Base-by-base conservation (phyloP, 2,888 invertebrate species). In the Cephus nigrinus region DNA sequence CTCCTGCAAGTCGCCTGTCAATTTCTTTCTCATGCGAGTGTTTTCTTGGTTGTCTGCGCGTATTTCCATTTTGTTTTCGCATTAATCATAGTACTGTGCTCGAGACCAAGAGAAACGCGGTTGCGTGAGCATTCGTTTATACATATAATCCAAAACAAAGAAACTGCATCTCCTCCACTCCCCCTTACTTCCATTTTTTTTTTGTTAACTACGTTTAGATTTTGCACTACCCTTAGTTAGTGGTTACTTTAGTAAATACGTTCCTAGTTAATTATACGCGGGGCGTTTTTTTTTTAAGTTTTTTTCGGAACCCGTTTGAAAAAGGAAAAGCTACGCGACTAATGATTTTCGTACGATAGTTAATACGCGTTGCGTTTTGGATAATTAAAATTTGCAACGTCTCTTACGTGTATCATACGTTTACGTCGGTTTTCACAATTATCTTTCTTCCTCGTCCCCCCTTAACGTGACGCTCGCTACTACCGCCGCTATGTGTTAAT, bases 221-320 rank as follows among this genome's bases (percentile, higher is more conserved):
- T 82, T 80, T 84, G 82, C 75, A 73, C 83, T 84, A 85, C 78
- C 76, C 72, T 83, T 85, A 85, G 82, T 31, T 82, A 83, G 81
- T 84, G 82, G 80, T 85, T 83, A 78, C 73, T 55, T 71, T 9
- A 1, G 83, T 85, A 85, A 79, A 85, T 76, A 81, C 82, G 84
- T 71, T 32, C 31, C 55, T 55, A 55, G 55, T 23, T 55, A 55
- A 55, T 55, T 55, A 55, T 55, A 23, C 23, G 55, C 55, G 55
- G 55, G 55, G 23, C 55, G 9, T 5, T 23, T 40, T 15, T 40
- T 40, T 55, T 23, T 23, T 12, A 12, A 35, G 3, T 40, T 15
- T 55, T 15, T 55, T 78, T 80, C 81, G 81, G 80, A 81, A 82
- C 82, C 82, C 83, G 82, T 11, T 74, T 80, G 81, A 84, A 82